Percentiles rank a stretch among this genome's conserved stretches.
Conservation (phyloP, 2,888 invertebrate species). For the Pediacus dermestoides region DNA sequence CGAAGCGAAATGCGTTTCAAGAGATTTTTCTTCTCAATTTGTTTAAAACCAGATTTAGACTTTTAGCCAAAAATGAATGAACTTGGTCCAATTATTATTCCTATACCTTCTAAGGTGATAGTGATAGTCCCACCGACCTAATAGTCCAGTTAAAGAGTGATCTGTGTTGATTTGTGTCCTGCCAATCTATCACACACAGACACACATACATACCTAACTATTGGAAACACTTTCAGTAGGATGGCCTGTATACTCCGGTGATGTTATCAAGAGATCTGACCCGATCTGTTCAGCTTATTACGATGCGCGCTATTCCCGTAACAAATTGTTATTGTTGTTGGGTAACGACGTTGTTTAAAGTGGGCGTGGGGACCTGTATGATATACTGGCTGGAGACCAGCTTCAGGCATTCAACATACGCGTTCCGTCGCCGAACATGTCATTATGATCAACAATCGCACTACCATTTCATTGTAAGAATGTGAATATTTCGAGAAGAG, state of each 20-base stretch:
- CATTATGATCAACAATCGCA: slow-evolving; percentile 44
- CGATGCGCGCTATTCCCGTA: slow-evolving; percentile 46
- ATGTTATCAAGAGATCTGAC: slow-evolving; percentile 37
- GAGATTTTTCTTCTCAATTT: no score
- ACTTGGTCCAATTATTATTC: no score
- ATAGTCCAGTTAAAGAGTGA: no score
- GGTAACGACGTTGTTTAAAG: slow-evolving; percentile 50
- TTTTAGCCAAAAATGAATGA: no score
- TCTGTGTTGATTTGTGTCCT: slow-evolving; percentile 19
- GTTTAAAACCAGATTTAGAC: no score
- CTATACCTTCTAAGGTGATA: no score
- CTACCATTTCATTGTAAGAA: slow-evolving; percentile 31
- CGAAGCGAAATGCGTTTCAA: no score
- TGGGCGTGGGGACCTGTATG: slow-evolving; percentile 47
- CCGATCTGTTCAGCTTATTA: slow-evolving; percentile 47
- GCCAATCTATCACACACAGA: slow-evolving; percentile 21
- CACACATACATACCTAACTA: slow-evolving; percentile 9
- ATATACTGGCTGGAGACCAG: slow-evolving; percentile 44
- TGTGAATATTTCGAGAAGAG: no score
- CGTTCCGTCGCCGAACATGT: slow-evolving; percentile 40
- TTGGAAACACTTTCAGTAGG: slow-evolving; percentile 22
- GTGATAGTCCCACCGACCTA: no score
- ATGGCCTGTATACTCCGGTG: slow-evolving; percentile 21
- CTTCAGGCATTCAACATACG: slow-evolving; percentile 41
- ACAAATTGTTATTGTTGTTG: slow-evolving; percentile 52